A percentile compares a stretch with the other conserved stretches of the same genome.
Evolutionary conservation across 2,888 invertebrate genomes (phyloP).

Genomic region (Phyto melanocephala): DNA sequence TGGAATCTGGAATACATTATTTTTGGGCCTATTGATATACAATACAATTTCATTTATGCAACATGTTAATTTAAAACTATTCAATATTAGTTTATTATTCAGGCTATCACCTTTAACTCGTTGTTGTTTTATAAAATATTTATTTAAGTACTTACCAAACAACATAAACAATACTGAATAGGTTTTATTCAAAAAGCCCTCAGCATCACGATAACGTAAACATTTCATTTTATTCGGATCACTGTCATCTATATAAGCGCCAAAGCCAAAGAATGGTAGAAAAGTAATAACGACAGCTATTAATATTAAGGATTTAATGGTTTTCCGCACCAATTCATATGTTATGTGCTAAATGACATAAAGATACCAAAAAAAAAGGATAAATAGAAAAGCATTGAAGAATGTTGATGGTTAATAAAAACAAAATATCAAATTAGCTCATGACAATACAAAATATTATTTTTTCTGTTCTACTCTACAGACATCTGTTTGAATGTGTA

Average conservation of each 20-base stretch:
- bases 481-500: no score
- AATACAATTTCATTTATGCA: no score
- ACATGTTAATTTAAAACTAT: no score
- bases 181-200: constrained; percentile 82
- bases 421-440: background rate
- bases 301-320: constrained; percentile 85
- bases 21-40: no score
- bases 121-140: background rate
- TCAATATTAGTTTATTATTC: no score
- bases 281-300: constrained; percentile 86
- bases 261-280: constrained; percentile 87
- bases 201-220: constrained; percentile 86
- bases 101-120: no score
- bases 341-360: constrained; percentile 85
- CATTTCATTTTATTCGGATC: constrained; percentile 80
- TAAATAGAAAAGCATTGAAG: background rate
- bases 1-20: no score
- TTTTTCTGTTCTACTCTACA: no score
- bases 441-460: no score
- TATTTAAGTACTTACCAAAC: constrained; percentile 82
- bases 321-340: constrained; percentile 85
- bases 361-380: background rate
- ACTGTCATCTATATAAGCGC: constrained; percentile 83
- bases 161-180: constrained; percentile 88
- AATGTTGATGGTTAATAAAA: background rate